A percentile compares a stretch with the other conserved stretches of the same genome.
Conservation (phyloP, 2,888 invertebrate genomes). For the Hermaeophaga mercurialis region DNA sequence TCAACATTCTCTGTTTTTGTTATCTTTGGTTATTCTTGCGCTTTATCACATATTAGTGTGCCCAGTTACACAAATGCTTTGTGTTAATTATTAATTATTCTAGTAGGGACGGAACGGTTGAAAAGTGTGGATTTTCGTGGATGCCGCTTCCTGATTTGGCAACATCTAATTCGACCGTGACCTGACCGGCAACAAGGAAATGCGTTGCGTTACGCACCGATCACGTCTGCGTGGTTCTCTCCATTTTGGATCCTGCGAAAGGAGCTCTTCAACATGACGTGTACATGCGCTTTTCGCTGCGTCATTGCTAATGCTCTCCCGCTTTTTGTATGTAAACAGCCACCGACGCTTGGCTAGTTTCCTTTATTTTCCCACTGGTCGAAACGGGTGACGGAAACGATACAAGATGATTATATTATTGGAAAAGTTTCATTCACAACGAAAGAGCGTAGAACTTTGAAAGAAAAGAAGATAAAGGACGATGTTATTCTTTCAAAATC, state of each 20-base stretch:
- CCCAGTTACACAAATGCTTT: too few species aligned
- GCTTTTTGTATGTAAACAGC: conserved; percentile 19
- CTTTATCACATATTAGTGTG: too few species aligned
- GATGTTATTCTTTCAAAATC: too few species aligned
- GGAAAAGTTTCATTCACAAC: conserved; percentile 22
- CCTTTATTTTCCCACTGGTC: conserved; percentile 22
- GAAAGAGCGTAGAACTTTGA: not conserved
- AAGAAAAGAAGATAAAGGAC: not conserved
- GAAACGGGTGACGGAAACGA: conserved; percentile 21
- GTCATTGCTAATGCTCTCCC: conserved; percentile 30
- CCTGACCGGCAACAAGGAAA: conserved; percentile 53
- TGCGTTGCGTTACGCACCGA: conserved; percentile 52
- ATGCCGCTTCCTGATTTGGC: too few species aligned
- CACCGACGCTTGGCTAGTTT: conserved; percentile 20
- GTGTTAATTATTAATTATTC: too few species aligned
- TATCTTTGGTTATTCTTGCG: too few species aligned
- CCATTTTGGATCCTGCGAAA: conserved; percentile 18
- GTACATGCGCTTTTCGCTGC: conserved; percentile 37
- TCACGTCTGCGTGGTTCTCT: conserved; percentile 38
- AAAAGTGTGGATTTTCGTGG: too few species aligned
- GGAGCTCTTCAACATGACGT: conserved; percentile 36
- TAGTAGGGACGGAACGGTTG: too few species aligned
- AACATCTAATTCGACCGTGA: conserved; percentile 47
- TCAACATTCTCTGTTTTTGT: too few species aligned
- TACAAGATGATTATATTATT: conserved; percentile 20